Conservation (phyloP, 2,113 vertebrate genomes). For the Maccullochella peelii region DNA sequence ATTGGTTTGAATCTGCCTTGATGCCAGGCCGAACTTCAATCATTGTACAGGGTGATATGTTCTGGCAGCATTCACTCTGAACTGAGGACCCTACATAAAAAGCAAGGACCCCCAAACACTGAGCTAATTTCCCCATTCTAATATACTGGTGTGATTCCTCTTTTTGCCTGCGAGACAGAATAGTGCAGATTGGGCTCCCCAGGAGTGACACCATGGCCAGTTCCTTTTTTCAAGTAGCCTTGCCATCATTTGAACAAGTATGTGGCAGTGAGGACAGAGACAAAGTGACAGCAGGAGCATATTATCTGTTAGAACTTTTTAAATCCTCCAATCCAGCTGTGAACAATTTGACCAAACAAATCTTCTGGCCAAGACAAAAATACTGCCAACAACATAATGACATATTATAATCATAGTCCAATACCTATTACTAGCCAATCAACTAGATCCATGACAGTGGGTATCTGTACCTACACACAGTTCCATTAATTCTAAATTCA, state of each 20-base stretch:
- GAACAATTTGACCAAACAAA: constrained; percentile 64
- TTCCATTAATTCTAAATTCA: constrained; percentile 77
- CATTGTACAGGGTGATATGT: constrained; percentile 22
- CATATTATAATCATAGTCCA: constrained; percentile 43
- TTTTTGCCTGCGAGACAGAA: constrained; percentile 11
- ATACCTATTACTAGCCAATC: constrained; percentile 53
- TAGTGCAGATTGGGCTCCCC: constrained; percentile 29
- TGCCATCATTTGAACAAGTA: constrained; percentile 30
- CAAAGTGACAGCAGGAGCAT: constrained; percentile 26
- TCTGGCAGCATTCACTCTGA: constrained; percentile 51
- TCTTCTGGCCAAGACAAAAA: constrained; percentile 38
- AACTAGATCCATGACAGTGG: constrained; percentile 39
- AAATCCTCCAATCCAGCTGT: constrained; percentile 56
- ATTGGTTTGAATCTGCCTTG: constrained; percentile 57
- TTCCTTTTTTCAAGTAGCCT: constrained; percentile 35
- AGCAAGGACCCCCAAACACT: constrained; percentile 49
- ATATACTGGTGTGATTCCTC: constrained; percentile 17
- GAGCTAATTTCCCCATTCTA: constrained; percentile 29
- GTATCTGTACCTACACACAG: constrained; percentile 58
- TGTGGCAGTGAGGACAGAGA: constrained; percentile 3
- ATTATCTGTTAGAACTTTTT: constrained; percentile 28
- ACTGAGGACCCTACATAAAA: constrained; percentile 28
- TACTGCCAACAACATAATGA: constrained; percentile 54
- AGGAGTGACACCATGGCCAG: constrained; percentile 15
- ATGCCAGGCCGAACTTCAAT: constrained; percentile 48